phyloP scores from a whole-genome alignment of 2,797 vertebrate genomes.

The Pelochelys cantorii region DNA sequence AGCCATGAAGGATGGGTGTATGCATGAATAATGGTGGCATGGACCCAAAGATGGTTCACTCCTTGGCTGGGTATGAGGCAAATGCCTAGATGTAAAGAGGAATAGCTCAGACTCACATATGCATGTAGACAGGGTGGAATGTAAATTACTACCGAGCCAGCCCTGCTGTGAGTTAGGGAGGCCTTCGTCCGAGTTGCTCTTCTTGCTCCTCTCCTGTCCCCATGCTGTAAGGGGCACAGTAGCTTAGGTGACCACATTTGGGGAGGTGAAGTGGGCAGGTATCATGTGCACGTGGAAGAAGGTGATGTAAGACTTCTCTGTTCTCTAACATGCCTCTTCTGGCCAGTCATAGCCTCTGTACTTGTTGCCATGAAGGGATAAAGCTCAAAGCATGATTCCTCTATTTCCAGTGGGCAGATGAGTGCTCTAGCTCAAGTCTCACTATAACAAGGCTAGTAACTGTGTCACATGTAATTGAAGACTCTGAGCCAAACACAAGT shows the following conservation, averaged over 20 bases:
- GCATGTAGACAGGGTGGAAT: not conserved
- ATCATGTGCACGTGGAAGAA: not conserved
- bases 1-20: not conserved
- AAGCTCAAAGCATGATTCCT: not conserved
- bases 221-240: not conserved
- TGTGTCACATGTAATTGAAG: not conserved
- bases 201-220: not conserved
- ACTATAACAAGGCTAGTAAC: not conserved
- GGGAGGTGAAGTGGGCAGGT: not conserved
- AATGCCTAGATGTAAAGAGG: not conserved
- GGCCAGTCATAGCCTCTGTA: not conserved
- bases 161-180: not conserved
- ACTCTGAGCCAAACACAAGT: not conserved
- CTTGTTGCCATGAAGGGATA: not conserved
- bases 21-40: not conserved
- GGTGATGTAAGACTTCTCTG: not conserved
- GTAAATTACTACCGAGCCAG: not conserved
- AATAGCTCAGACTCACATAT: not conserved
- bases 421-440: not conserved
- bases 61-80: not conserved
- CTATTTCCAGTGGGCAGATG: not conserved
- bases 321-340: not conserved
- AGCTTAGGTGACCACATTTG: not conserved
- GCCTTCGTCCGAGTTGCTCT: not conserved
- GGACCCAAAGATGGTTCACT: not conserved